Evolutionary conservation across 2,888 invertebrate species (phyloP).

Genomic region (Ochropleura plecta): DNA sequence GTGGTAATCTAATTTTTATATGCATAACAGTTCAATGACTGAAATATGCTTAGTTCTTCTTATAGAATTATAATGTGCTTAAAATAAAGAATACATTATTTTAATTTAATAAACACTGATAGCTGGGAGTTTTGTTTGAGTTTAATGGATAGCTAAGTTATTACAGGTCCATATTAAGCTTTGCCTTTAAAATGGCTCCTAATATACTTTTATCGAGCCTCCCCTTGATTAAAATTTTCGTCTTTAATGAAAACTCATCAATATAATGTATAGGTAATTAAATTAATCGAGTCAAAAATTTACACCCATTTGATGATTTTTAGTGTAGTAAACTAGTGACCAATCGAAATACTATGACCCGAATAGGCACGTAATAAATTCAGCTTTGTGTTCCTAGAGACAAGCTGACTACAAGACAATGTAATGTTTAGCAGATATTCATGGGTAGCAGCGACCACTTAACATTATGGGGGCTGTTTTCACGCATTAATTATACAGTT

Average conservation of each 20-base stretch:
- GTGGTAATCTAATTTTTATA: constrained; percentile 11
- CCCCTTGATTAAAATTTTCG: neutral
- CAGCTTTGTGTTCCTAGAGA: neutral
- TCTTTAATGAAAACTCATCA: neutral
- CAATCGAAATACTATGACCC: neutral
- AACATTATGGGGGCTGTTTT: neutral
- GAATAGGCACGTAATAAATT: neutral
- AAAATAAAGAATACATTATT: neutral
- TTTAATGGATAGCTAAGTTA: neutral
- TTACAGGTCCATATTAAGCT: neutral
- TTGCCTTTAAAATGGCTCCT: neutral
- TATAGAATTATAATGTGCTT: neutral
- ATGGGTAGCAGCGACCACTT: too few relatives aligned
- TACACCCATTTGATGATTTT: neutral
- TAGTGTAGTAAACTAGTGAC: neutral
- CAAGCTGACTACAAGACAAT: too few relatives aligned
- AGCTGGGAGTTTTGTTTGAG: neutral
- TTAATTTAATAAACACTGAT: constrained; percentile 1
- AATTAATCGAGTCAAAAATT: neutral
- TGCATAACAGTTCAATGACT: constrained; percentile 21
- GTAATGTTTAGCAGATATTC: too few relatives aligned
- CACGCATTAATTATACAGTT: neutral
- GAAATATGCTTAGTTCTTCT: neutral
- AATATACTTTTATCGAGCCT: neutral
- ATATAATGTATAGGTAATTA: neutral